Evolutionary conservation across 2,797 vertebrate genomes (phyloP), one percentile per base, ranked within the genome.

Genomic region (Betta splendens): DNA sequence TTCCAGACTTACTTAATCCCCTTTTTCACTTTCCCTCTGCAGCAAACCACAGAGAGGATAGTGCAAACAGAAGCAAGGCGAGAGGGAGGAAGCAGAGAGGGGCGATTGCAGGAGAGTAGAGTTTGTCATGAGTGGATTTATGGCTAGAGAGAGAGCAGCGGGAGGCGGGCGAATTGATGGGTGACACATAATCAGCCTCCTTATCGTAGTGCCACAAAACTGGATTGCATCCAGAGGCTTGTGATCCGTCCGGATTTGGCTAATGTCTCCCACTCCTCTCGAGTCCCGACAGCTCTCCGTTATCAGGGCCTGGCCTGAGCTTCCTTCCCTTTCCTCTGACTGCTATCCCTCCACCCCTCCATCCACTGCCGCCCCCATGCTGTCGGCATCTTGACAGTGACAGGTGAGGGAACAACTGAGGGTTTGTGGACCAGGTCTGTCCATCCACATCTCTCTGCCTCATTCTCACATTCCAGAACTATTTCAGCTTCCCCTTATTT

Each of bases 211-310:
- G 71, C 58, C 64, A 69, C 79, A 82, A 89, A 87, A 75, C 73
- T 87, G 85, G 81, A 88, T 87, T 81, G 81, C 89, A 91, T 91
- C 92, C 87, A 89, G 69, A 79, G 91, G 82, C 75, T 78, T 89
- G 67, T 91, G 93, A 93, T 92, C 89, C 87, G 71, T 71, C 75
- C 83, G 87, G 81, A 85, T 89, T 88, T 82, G 87, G 72, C 75
- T 86, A 89, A 81, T 83, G 77, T 84, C 82, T 83, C 80, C 72
- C 72, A 88, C 82, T 89, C 89, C 77, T 89, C 85, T 80, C 72
- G 78, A 73, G 85, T 68, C 85, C 86, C 77, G 70, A 80, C 77
- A 79, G 73, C 77, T 83, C 87, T 56, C 45, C 29, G 80, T 87
- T 89, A 89, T 89, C 85, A 75, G 71, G 80, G 81, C 43, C 80